Evolutionary conservation across 2,888 invertebrate genomes (phyloP), one percentile per base, ranked within the genome.

Genomic region (Lithophane leautieri): DNA sequence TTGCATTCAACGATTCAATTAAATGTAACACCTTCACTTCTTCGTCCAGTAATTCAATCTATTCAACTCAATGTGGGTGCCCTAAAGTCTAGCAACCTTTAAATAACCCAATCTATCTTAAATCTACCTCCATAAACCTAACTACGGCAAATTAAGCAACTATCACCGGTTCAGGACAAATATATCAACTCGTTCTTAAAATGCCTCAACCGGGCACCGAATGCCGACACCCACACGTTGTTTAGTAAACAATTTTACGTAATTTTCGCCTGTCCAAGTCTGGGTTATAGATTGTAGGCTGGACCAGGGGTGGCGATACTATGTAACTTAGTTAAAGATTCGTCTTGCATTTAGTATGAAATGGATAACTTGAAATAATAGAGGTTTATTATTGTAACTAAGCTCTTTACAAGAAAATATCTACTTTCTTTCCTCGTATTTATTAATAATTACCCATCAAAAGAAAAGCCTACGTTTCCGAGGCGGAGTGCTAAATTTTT

Each of bases 191-290:
- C 56, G 79, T 86, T 86, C 84, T 82, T 87, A 81, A 87, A 87
- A 87, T 84, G 68, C 87, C 76, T 84, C 81, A 79, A 22, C 72
- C 79, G 77, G 70, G 83, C 78, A 87, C 86, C 86, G 80, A 87
- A 87, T 86, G 47, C 84, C 81, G 62, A 75, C 88, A 86, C 90
- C 83, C 86, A 82, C 80, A 58, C 86, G 82, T 84, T 86, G 81
- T 86, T 83, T 89, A 82, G 83, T 85, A 82, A 83, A 82, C 77
- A 79, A 83, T 88, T 88, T 90, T 90, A 88, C 90, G 90, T 90
- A 90, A 90, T 89, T 88, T 90, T 88, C 88, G 86, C 80, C 72
- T 85, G 85, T 84, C 83, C 80, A 69, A 73, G 76, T 80, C 83
- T 76, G 50, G 72, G 44, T 69, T 65, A 75, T 70, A 61, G 77